Conservation (phyloP, 2,888 invertebrate species). For the Galerucella calmariensis region DNA sequence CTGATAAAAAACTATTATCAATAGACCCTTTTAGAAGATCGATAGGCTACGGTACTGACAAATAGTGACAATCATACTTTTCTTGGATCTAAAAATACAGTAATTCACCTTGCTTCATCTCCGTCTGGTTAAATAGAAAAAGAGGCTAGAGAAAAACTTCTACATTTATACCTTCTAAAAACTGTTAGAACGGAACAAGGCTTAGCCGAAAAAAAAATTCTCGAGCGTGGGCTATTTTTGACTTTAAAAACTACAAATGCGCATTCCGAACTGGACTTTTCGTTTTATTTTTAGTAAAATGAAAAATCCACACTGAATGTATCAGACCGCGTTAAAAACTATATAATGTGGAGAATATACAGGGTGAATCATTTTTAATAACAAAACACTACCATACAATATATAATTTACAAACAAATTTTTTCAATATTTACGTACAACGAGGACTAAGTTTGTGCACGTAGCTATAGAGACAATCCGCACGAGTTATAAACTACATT, state of each 20-base stretch:
- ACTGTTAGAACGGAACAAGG: constrained; percentile 11
- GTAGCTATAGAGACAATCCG: too few relatives aligned
- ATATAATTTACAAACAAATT: too few relatives aligned
- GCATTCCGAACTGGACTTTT: constrained; percentile 35
- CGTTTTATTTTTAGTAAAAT: constrained; percentile 33
- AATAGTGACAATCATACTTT: neutral
- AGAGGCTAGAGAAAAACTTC: neutral
- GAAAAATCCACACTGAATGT: constrained; percentile 37
- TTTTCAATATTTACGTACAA: too few relatives aligned
- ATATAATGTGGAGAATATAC: neutral
- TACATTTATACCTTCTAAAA: neutral
- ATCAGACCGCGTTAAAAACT: constrained; percentile 24
- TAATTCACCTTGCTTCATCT: neutral
- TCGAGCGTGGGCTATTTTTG: constrained; percentile 31
- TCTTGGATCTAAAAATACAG: constrained; percentile 1
- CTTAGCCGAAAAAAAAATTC: constrained; percentile 10
- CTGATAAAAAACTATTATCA: neutral
- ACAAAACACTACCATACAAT: too few relatives aligned
- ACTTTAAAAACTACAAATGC: constrained; percentile 37
- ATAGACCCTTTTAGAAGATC: neutral
- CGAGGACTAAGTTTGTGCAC: too few relatives aligned
- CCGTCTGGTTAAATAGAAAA: neutral
- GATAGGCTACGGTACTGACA: neutral
- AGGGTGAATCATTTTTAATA: too few relatives aligned
- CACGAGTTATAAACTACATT: too few relatives aligned